Percentiles rank a stretch among this genome's conserved stretches.
Evolutionary conservation across 2,797 vertebrate species (phyloP).

Genomic region (Hemibagrus guttatus): DNA sequence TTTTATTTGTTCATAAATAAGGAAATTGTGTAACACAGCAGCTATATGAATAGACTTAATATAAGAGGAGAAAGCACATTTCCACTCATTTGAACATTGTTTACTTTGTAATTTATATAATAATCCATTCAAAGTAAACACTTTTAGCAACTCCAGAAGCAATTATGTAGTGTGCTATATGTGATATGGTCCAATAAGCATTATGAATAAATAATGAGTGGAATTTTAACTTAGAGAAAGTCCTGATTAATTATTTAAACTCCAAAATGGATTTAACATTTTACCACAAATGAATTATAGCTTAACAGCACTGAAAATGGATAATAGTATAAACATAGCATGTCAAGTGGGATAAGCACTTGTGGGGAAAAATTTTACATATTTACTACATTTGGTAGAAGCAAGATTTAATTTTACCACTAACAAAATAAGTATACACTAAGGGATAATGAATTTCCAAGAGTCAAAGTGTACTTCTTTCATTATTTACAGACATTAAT

Average conservation of each 20-base stretch:
- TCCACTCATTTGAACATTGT: not conserved
- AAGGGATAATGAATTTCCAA: slow-evolving; percentile 47
- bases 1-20: not conserved
- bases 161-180: slow-evolving; percentile 54
- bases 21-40: not conserved
- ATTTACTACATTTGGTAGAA: slow-evolving; percentile 21
- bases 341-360: slow-evolving; percentile 38
- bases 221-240: slow-evolving; percentile 57
- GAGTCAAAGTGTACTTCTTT: slow-evolving; percentile 22
- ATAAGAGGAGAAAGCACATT: not conserved
- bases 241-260: slow-evolving; percentile 71
- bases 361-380: not conserved
- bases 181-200: slow-evolving; percentile 56
- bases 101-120: slow-evolving; percentile 18
- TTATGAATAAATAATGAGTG: slow-evolving; percentile 66
- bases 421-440: slow-evolving; percentile 23
- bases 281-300: slow-evolving; percentile 59
- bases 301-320: slow-evolving; percentile 40
- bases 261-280: slow-evolving; percentile 66
- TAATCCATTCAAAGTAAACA: slow-evolving; percentile 46
- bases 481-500: slow-evolving; percentile 45
- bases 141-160: slow-evolving; percentile 44
- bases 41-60: not conserved
- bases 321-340: slow-evolving; percentile 41
- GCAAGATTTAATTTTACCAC: slow-evolving; percentile 35